These are phyloP conservation scores for Hydrozoanthus gracilis DNA, from an alignment of 92 coral and sea anemone genomes.

Conservation along the genomic window DNA sequence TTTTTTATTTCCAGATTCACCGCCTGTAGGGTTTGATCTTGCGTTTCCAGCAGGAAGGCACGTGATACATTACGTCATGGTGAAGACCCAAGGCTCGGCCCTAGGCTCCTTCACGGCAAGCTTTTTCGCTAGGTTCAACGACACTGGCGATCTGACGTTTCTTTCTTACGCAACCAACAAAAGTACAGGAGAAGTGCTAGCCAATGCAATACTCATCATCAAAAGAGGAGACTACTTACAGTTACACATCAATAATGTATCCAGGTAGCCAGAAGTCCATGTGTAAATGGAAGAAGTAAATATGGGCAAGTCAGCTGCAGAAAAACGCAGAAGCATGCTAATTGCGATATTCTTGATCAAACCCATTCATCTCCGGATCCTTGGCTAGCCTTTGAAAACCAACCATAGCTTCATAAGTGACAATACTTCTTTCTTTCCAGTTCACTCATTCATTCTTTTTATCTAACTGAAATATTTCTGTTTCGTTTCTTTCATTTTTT, in stretches of 20 bases:
- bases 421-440: too few species aligned
- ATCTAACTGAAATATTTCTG: too few species aligned
- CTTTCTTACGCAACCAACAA: slow-evolving; percentile 12
- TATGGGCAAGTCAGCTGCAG: not conserved
- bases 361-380: too few species aligned
- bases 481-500: too few species aligned
- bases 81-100: not conserved
- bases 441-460: too few species aligned
- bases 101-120: slow-evolving; percentile 5
- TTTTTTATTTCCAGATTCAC: not conserved
- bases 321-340: too few species aligned
- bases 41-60: slow-evolving; percentile 13
- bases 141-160: slow-evolving; percentile 11
- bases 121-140: slow-evolving; percentile 26
- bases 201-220: not conserved
- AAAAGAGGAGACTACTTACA: not conserved
- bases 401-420: too few species aligned
- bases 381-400: too few species aligned
- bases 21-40: slow-evolving; percentile 18
- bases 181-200: not conserved
- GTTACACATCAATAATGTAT: not conserved
- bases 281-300: not conserved
- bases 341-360: too few species aligned
- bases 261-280: not conserved
- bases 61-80: not conserved